These are phyloP conservation scores for Australoheros scitulus DNA, from an alignment of 2,113 vertebrate species.

Conservation along the genomic window DNA sequence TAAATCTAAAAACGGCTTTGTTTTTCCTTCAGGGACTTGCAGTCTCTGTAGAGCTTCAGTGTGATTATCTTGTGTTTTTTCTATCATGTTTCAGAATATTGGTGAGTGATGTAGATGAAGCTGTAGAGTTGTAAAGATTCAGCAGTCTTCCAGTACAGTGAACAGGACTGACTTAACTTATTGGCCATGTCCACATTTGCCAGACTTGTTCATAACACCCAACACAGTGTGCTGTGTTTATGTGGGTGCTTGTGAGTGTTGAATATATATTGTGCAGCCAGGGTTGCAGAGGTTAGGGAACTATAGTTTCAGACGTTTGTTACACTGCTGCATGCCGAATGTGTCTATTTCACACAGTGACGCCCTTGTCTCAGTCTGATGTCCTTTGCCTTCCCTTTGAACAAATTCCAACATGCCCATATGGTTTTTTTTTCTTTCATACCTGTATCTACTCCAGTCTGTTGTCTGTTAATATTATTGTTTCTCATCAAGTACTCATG, in stretches of 20 bases:
- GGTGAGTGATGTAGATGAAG: not conserved
- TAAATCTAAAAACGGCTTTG: not conserved
- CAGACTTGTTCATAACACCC: not conserved
- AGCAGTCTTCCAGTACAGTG: not conserved
- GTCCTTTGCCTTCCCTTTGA: not conserved
- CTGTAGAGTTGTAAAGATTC: not conserved
- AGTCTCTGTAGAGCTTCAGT: constrained; percentile 1
- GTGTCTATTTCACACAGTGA: constrained; percentile 15
- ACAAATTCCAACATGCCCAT: constrained; percentile 18
- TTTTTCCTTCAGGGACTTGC: not conserved
- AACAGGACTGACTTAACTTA: not conserved
- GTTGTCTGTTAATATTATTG: not conserved
- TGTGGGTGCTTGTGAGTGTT: not conserved
- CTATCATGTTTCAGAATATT: constrained; percentile 27
- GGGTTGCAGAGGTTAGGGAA: constrained; percentile 20
- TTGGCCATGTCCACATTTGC: not conserved
- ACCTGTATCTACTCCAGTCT: not conserved
- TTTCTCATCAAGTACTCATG: not conserved
- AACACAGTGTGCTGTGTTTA: constrained; percentile 1
- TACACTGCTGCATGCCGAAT: not conserved
- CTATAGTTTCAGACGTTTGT: constrained; percentile 26
- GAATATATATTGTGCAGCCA: not conserved
- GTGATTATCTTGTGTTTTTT: constrained; percentile 47
- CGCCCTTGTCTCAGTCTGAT: not conserved
- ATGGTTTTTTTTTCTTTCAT: not conserved